Evolutionary conservation across 2,888 invertebrate species (phyloP).

Genomic region (Patella ulyssiponensis): DNA sequence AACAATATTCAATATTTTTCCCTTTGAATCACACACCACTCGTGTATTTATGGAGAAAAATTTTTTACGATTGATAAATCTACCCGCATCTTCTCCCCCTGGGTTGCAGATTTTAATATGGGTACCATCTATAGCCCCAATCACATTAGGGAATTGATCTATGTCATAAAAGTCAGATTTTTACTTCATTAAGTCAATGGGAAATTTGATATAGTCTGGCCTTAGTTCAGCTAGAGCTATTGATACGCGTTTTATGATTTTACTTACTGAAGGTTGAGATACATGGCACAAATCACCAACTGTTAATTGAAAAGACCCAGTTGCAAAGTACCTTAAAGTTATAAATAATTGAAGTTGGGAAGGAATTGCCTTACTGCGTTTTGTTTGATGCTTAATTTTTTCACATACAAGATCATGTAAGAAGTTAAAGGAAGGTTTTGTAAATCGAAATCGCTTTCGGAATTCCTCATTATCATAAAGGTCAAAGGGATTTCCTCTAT

Average conservation of each 20-base stretch:
- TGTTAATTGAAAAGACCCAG: neutral
- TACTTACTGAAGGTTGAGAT: neutral
- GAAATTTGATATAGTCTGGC: neutral
- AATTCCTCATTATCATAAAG: neutral
- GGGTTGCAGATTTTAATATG: neutral
- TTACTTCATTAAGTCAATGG: neutral
- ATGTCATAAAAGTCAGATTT: neutral
- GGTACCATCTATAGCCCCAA: neutral
- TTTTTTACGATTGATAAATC: neutral
- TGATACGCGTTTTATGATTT: neutral
- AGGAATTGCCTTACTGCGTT: neutral
- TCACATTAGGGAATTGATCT: neutral
- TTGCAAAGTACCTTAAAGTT: neutral
- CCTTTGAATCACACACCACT: neutral
- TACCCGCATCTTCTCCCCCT: neutral
- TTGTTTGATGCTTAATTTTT: neutral
- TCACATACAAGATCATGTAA: neutral
- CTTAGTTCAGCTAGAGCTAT: neutral
- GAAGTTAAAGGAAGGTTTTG: neutral
- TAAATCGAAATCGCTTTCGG: neutral
- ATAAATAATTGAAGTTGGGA: neutral
- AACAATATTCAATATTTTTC: conserved; percentile 10
- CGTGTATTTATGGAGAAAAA: neutral
- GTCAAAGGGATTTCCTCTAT: neutral
- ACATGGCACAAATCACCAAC: neutral